These are phyloP conservation scores for Drosophila longiperda DNA, from an alignment of 2,888 invertebrate species.

Conservation along the genomic window DNA sequence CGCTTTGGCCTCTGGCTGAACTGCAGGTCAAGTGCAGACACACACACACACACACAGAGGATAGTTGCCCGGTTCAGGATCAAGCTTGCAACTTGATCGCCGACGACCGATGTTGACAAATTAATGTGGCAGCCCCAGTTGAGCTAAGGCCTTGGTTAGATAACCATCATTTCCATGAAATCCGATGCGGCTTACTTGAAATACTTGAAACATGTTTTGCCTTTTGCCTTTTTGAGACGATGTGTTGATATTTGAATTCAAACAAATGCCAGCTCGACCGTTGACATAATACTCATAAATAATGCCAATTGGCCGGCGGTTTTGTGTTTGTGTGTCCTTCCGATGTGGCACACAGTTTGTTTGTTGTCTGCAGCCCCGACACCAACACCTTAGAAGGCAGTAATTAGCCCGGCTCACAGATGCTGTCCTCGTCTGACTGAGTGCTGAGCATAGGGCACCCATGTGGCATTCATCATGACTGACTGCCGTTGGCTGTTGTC, in stretches of 20 bases:
- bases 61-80: slow-evolving; percentile 41
- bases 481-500: slow-evolving; percentile 36
- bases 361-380: slow-evolving; percentile 28
- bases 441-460: slow-evolving; percentile 44
- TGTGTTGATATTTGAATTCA: slow-evolving; percentile 79
- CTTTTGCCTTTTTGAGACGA: slow-evolving; percentile 38
- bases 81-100: slow-evolving; percentile 64
- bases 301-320: slow-evolving; percentile 52
- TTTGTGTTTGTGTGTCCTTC: slow-evolving; percentile 27
- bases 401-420: slow-evolving; percentile 56
- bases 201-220: slow-evolving; percentile 44
- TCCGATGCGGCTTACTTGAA: slow-evolving; percentile 65
- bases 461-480: slow-evolving; percentile 62
- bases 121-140: slow-evolving; percentile 65
- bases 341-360: slow-evolving; percentile 20
- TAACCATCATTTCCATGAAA: slow-evolving; percentile 55
- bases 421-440: slow-evolving; percentile 10
- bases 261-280: slow-evolving; percentile 56
- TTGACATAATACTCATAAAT: slow-evolving; percentile 70
- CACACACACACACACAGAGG: slow-evolving; percentile 30
- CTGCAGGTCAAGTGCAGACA: slow-evolving; percentile 59
- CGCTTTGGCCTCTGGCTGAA: slow-evolving; percentile 51
- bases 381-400: slow-evolving; percentile 50
- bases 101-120: slow-evolving; percentile 62
- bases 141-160: slow-evolving; percentile 35